These are phyloP conservation scores for Epirrita christyi DNA, from an alignment of 2,888 invertebrate species.

Conservation along the genomic window DNA sequence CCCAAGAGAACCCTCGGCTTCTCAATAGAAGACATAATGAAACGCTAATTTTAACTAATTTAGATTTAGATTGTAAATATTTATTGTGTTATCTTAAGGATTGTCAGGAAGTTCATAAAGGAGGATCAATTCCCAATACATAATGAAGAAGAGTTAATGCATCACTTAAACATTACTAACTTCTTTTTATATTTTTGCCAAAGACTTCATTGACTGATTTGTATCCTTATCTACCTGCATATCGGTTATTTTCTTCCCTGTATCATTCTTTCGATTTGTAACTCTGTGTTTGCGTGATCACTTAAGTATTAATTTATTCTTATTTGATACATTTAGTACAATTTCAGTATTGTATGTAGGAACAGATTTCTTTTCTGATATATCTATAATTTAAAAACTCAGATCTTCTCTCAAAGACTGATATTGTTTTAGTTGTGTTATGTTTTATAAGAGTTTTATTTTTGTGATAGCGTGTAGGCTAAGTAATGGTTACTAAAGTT, in stretches of 20 bases:
- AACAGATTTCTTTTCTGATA: slow-evolving; percentile 18
- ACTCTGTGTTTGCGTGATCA: slow-evolving; percentile 1
- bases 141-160: slow-evolving; percentile 29
- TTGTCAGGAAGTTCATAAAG: slow-evolving; percentile 10
- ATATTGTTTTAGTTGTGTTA: slow-evolving; percentile 74
- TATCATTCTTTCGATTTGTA: slow-evolving; percentile 8
- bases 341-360: not conserved
- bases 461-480: slow-evolving; percentile 74
- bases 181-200: slow-evolving; percentile 37
- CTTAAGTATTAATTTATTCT: too few relatives aligned
- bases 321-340: too few relatives aligned
- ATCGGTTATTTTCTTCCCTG: slow-evolving; percentile 13
- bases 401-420: slow-evolving; percentile 75
- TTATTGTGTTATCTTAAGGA: slow-evolving; percentile 43
- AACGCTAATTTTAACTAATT: slow-evolving; percentile 83
- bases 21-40: slow-evolving; percentile 95
- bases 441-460: slow-evolving; percentile 77
- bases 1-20: slow-evolving; percentile 87
- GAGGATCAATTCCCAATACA: slow-evolving; percentile 29
- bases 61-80: slow-evolving; percentile 43
- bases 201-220: slow-evolving; percentile 43
- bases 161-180: slow-evolving; percentile 27
- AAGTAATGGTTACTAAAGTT: slow-evolving; percentile 76
- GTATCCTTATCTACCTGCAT: slow-evolving; percentile 19
- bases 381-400: slow-evolving; percentile 37